Base-by-base conservation (phyloP, 2,113 vertebrate species). In the Triplophysa tibetana region DNA sequence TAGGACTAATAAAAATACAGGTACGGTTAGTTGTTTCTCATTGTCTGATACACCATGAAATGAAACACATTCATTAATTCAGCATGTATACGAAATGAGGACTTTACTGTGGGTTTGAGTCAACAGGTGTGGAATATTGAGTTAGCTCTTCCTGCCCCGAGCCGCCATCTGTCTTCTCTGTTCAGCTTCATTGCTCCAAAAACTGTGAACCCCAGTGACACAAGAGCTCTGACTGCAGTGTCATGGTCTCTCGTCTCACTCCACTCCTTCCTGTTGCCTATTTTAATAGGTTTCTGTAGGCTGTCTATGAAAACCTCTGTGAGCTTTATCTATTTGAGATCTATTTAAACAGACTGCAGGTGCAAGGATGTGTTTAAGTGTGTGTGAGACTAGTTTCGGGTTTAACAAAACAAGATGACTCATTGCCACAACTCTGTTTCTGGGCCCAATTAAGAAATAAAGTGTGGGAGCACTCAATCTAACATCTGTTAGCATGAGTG, bases 201-300 rank as follows among this genome's bases (percentile, higher is more conserved):
- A 6, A 63, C 23, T 29, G 23, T 63, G 61, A 48, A 52, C 24
- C 43, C 13, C 61, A 73, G 52, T 58, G 24, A 73, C 16, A 24
- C 17, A 19, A 33, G 7, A 38, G 48, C 52, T 21, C n/a, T 70
- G 24, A 23, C 52, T 68, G 21, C 38, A 48, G 14, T n/a, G 29
- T 56, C 62, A 43, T 58, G 16, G 38, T 33, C 66, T n/a, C 65
- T 10, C 41, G 10, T 21, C 21, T 48, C 29, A 10, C 48, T 7
- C 38, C 60, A 54, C 17, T 10, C 12, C 12, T 54, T 54, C 60
- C 88, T 86, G 79, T 0, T 23, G 21, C 50, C 19, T 56, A 83
- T 90, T 87, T 90, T 89, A 81, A 87, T 66, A 75, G 82, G 87
- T 92, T 91, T 91, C 88, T 89, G 85, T 78, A 83, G 83, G 72